Evolutionary conservation across 2,113 vertebrate species (phyloP), one percentile per base, ranked within the genome.

Genomic region (Hemichromis elongatus): DNA sequence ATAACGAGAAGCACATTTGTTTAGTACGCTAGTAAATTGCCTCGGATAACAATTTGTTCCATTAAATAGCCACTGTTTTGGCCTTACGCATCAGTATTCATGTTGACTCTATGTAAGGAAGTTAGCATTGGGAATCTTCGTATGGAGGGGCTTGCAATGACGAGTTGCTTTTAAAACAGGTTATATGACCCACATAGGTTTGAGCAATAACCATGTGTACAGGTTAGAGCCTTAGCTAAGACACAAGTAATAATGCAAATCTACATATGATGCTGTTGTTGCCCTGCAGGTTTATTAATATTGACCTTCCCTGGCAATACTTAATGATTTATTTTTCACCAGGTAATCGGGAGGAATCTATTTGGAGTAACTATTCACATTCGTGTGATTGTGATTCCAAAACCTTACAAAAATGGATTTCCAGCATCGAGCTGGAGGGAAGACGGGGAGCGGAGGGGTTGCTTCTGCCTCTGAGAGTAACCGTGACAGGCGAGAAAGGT

Each of bases 381-480:
- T 42, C 12, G n/a, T 73, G 47, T 66, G 26, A 18, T 33, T 81
- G 80, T 56, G 66, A 88, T 42, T 81, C 78, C 82, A 77, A 57
- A 77, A 26, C 19, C 9, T 77, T 42, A 50, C 77, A 88, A 94
- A 95, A 66, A 99, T 99, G 99, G 99, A 99, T 96, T 99, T 99
- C 93, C 99, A 99, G 59, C 98, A 99, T 82, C 95, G 99, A 13
- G 98, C 99, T 0, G 98, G 99, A 5, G 99, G 98, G 1, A 99
- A 99, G 92, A 99, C 99, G 0, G 99, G 99, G 42, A 99, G 98
- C 0, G 99, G 99, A 3, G 99, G 98, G 0, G 98, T 99, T 4
- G 99, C 99, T 4, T 99, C 99, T 0, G 92, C 98, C 87, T 99
- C 99, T 0, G 99, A 99, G 89, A 99, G 98, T 83, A 99, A 99